These are phyloP conservation scores for Thecocarcelia acutangulata DNA, from an alignment of 2,888 invertebrate genomes.

Conservation along the genomic window DNA sequence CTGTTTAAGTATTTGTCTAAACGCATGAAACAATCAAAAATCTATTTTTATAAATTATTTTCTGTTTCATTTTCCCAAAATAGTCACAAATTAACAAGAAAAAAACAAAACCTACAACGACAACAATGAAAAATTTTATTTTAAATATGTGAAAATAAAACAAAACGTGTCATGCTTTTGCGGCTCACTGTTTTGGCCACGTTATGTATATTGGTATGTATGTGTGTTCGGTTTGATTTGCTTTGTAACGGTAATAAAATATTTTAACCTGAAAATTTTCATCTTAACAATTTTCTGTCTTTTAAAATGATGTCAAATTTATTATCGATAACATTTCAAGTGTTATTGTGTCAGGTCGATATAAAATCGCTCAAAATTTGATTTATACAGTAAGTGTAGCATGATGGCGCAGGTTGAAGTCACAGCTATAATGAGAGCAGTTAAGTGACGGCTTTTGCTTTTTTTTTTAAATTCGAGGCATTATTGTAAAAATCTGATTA, in stretches of 20 bases:
- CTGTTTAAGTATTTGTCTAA: conserved; percentile 40
- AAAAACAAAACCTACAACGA: conserved; percentile 4
- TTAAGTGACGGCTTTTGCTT: no score
- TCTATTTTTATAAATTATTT: conserved; percentile 63
- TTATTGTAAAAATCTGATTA: no score
- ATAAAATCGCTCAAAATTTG: no score
- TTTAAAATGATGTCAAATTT: conserved; percentile 33
- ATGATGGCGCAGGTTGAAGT: no score
- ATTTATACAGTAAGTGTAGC: no score
- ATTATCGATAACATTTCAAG: not conserved
- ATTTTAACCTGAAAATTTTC: conserved; percentile 22
- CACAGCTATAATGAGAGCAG: no score
- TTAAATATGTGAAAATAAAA: conserved; percentile 12
- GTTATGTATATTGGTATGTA: not conserved
- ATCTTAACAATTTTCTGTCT: conserved; percentile 31
- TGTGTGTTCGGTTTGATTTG: not conserved
- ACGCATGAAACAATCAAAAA: conserved; percentile 50
- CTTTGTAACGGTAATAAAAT: conserved; percentile 44
- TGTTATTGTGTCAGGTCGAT: not conserved
- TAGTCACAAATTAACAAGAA: conserved; percentile 59
- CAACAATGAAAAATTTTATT: conserved; percentile 30
- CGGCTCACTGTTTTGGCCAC: not conserved
- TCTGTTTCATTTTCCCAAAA: conserved; percentile 66
- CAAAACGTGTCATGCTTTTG: not conserved
- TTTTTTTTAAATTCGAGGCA: no score